Base-by-base conservation (phyloP, 2,113 vertebrate genomes). In the Cathartes aura region DNA sequence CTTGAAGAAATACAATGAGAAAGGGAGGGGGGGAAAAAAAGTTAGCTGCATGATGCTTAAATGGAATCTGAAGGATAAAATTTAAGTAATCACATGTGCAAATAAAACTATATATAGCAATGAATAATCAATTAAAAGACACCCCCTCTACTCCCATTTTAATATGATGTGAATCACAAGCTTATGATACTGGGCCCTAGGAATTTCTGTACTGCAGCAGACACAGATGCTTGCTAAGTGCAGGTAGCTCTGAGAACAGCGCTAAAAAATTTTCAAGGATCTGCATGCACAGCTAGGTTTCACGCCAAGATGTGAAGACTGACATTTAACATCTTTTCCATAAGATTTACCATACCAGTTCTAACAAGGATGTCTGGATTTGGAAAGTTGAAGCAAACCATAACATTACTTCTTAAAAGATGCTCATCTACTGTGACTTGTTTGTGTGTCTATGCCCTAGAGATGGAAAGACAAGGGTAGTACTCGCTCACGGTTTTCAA, bases 1-100 rank as follows among this genome's bases (percentile, higher is more conserved):
- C 99, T 99, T 91, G 94, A 95, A 92, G 30, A 86, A 92, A 95
- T 6, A 80, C 48, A 95, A 15, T 6, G 50, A 72, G 47, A 91
- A 87, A 56, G 36, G 27, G 9, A 14, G 15, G 4, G 9, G 5
- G 10, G 6, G 3, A 32, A 74, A 19, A 38, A 0, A 2, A 12
- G 32, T 95, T 59, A 86, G 79, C 36, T 11, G 5, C 58, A 24
- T 5, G 30, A 62, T 50, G 19, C 38, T 83, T 67, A 30, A 62
- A 67, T 24, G 8, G 71, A 87, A 88, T 32, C 56, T 34, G 12
- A 76, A 82, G 29, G 34, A 66, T 55, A 91, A 67, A 38, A 26
- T 53, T 23, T 38, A 36, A 78, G 53, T 74, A 45, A 90, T 64
- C 73, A 21, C 5, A 24, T 5, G 8, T 68, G 36, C 60, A 87